Percentiles rank a stretch among this genome's conserved stretches.
Evolutionary conservation across 1,140 invertebrate genomes (phyloP).

Genomic region (Drosophila nebulosa): DNA sequence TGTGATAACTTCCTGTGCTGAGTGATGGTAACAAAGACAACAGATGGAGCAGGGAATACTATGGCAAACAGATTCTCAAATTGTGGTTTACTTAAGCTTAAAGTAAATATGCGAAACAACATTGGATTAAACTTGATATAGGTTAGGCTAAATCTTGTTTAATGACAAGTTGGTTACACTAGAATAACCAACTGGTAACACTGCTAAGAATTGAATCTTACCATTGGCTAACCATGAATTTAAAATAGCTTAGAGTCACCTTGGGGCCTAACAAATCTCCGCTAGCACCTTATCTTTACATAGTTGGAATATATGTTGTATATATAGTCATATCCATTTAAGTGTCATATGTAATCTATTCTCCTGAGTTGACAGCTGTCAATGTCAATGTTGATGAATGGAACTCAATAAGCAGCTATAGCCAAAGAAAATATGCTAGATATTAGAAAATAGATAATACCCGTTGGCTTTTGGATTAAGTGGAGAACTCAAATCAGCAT

Average conservation of each 20-base stretch:
- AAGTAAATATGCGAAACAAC: neutral
- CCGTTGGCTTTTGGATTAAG: neutral
- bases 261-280: neutral
- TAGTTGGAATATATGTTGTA: neutral
- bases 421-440: neutral
- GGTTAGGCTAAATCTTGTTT: neutral
- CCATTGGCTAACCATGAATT: neutral
- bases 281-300: neutral
- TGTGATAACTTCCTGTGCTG: slow-evolving; percentile 29
- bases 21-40: neutral
- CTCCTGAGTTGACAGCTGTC: neutral
- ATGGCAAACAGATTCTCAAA: neutral
- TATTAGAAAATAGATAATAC: neutral
- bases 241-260: neutral
- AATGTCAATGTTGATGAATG: neutral
- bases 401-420: neutral
- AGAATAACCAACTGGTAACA: neutral
- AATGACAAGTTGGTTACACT: no score
- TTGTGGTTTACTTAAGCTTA: neutral
- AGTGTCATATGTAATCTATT: neutral
- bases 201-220: neutral
- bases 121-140: no score
- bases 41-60: neutral
- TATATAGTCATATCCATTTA: neutral
- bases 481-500: neutral